Conservation (phyloP, 2,797 vertebrate genomes). For the Chaetophractus vellerosus region DNA sequence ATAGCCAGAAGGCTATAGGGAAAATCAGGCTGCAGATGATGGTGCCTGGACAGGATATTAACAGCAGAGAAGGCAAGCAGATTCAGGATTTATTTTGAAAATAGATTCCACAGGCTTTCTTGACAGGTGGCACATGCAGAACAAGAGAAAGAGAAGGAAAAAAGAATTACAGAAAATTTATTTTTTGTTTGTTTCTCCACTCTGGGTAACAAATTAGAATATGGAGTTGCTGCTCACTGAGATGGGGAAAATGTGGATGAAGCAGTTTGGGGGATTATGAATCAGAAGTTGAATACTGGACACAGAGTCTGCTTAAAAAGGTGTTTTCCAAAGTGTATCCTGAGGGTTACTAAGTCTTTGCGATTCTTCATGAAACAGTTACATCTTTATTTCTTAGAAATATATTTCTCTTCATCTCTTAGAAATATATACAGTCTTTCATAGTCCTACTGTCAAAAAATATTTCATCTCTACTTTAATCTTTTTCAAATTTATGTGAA, state of each 20-base stretch:
- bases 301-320: not conserved
- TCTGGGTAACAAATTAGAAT: slow-evolving; percentile 37
- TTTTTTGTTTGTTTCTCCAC: not conserved
- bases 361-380: not conserved
- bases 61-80: not conserved
- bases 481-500: not conserved
- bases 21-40: not conserved
- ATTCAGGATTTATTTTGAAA: not conserved
- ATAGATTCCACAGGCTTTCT: not conserved
- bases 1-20: not conserved
- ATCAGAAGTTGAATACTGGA: not conserved
- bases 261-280: not conserved
- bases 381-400: not conserved
- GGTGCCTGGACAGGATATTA: not conserved
- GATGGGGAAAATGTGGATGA: not conserved
- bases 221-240: not conserved
- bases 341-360: not conserved
- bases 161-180: not conserved
- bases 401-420: not conserved
- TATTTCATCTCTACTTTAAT: not conserved
- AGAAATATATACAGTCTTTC: not conserved
- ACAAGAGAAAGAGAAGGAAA: not conserved
- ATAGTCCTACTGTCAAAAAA: not conserved
- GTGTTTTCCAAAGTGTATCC: not conserved
- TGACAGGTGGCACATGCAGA: not conserved